phyloP scores from a whole-genome alignment of 2,113 vertebrate genomes.

The Struthio camelus region DNA sequence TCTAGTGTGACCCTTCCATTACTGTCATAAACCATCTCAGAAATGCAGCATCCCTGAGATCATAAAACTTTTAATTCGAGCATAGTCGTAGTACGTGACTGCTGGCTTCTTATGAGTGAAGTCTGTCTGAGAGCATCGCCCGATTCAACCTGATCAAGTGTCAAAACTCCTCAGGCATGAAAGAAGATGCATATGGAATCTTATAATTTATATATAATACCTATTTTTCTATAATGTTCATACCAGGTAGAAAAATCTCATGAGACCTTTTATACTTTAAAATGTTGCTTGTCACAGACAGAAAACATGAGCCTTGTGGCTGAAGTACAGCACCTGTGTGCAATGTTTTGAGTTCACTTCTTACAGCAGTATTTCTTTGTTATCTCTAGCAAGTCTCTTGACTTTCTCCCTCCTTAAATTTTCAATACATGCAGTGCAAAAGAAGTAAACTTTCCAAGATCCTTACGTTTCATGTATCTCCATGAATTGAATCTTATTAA shows the following conservation, averaged over 20 bases:
- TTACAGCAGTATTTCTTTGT: neutral
- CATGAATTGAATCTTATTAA: neutral
- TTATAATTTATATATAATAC: neutral
- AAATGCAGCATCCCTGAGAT: neutral
- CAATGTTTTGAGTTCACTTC: neutral
- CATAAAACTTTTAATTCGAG: neutral
- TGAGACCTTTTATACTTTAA: neutral
- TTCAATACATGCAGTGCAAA: neutral
- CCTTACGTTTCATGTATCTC: neutral
- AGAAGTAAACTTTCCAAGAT: neutral
- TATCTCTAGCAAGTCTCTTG: neutral
- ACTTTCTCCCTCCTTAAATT: neutral
- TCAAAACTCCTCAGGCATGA: neutral
- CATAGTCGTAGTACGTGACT: neutral
- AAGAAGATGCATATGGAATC: neutral
- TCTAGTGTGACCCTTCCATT: neutral
- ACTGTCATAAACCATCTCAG: neutral
- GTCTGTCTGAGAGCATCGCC: slow-evolving; percentile 17
- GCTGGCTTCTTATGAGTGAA: neutral
- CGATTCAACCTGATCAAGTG: neutral
- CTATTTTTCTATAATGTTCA: neutral
- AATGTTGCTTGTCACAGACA: neutral
- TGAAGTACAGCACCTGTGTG: neutral
- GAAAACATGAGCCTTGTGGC: neutral
- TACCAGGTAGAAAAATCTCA: neutral